Conservation (phyloP, 1,140 invertebrate species). For the Brachionus manjavacas region DNA sequence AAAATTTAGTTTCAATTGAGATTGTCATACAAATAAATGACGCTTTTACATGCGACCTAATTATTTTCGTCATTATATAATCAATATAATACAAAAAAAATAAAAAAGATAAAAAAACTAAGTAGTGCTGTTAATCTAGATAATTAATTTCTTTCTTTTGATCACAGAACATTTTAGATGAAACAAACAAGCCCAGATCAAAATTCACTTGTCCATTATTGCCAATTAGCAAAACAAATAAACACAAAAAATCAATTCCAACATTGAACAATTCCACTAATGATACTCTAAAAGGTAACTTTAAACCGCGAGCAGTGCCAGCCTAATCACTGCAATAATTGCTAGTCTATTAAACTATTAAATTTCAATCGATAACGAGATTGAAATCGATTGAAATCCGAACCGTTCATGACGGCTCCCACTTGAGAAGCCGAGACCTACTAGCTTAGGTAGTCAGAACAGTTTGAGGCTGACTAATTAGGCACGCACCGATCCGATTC, state of each 20-base stretch:
- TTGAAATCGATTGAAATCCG: background rate
- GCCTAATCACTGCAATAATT: background rate
- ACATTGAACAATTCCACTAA: slow-evolving; percentile 35
- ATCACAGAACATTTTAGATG: background rate
- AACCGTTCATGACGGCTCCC: background rate
- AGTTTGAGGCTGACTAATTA: slow-evolving; percentile 6
- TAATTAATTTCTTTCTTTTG: background rate
- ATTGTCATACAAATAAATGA: no score
- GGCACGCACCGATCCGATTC: background rate
- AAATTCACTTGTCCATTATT: background rate
- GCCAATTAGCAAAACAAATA: slow-evolving; percentile 22
- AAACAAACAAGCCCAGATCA: background rate
- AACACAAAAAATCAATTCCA: slow-evolving; percentile 24
- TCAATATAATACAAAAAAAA: no score
- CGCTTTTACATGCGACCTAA: no score
- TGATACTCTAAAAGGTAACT: slow-evolving; percentile 23
- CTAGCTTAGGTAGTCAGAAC: background rate
- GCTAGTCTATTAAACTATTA: background rate
- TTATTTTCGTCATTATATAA: no score
- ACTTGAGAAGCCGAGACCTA: no score
- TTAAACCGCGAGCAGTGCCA: background rate
- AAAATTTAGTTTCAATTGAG: no score
- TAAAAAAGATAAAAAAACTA: no score
- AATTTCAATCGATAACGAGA: background rate
- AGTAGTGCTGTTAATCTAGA: no score